Percentiles rank a stretch among this genome's conserved stretches.
These are phyloP conservation scores for Scaptomyza reducta DNA, from an alignment of 2,888 invertebrate genomes.

Conservation along the genomic window DNA sequence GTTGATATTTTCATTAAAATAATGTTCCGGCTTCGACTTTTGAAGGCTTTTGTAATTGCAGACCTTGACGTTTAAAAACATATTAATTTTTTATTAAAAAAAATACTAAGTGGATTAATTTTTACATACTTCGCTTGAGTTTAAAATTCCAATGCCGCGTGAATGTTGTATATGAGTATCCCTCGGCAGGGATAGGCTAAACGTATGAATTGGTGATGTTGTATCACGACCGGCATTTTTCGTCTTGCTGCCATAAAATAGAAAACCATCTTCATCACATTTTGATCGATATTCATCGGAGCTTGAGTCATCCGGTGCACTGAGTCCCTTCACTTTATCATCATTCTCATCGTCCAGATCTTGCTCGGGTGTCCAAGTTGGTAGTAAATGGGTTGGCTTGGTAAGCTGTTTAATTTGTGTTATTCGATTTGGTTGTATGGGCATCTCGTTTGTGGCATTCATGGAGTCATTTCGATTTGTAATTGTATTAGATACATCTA, in stretches of 20 bases:
- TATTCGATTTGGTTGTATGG: conserved; percentile 50
- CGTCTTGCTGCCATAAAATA: conserved; percentile 54
- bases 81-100: neutral
- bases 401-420: conserved; percentile 27
- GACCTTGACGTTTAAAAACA: conserved; percentile 18
- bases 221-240: conserved; percentile 23
- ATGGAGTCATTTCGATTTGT: conserved; percentile 9
- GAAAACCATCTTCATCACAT: conserved; percentile 45
- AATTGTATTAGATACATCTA: conserved; percentile 24
- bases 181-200: conserved; percentile 90
- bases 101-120: neutral
- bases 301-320: conserved; percentile 78
- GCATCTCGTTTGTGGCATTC: conserved; percentile 29
- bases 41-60: conserved; percentile 54
- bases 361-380: conserved; percentile 93
- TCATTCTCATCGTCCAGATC: conserved; percentile 89
- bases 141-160: conserved; percentile 22
- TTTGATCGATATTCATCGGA: conserved; percentile 60
- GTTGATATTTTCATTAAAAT: conserved; percentile 6
- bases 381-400: conserved; percentile 10
- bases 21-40: conserved; percentile 37
- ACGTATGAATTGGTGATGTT: conserved; percentile 86
- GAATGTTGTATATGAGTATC: conserved; percentile 85
- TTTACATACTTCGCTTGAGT: conserved; percentile 36
- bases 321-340: conserved; percentile 46